Base-by-base conservation (phyloP, 2,797 vertebrate species). In the Enteromius anoplus region DNA sequence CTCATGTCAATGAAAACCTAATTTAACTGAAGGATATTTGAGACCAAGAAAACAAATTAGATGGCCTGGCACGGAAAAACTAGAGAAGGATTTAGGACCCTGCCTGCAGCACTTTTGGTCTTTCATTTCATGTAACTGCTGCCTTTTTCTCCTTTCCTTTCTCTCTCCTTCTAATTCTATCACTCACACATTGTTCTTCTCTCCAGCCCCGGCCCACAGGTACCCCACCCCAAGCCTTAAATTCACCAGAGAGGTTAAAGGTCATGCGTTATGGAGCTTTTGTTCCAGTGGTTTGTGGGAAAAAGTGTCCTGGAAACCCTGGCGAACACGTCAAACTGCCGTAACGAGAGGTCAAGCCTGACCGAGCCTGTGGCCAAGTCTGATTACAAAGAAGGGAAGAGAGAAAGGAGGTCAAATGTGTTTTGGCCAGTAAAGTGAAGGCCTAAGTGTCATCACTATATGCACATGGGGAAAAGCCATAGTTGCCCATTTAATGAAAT, bases 341-440 rank as follows among this genome's bases (percentile, higher is more conserved):
- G 75, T 53, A 78, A 80, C 65, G 55, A 72, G 47, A 64, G 40
- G 34, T 42, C 29, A 55, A 42, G 65, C 64, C 51, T 76, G 72
- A 34, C 42, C 0, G n/a, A 26, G 49, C 34, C 6, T 26, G 37
- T 49, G 9, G 17, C 60, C 32, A 12, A n/a, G 32, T 53, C 53
- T 40, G 47, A 83, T 53, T 75, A 80, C 70, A 86, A 80, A 75
- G 71, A 73, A 34, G 32, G 55, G 71, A 66, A 47, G 77, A n/a
- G 47, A 47, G 8, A 68, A 75, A 23, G 23, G 10, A 58, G 7
- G 14, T 21, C 17, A 73, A 78, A 34, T 15, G 5, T 32, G 68
- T 82, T 79, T 82, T 64, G 75, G 37, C 51, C 69, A 69, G 45
- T 42, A 14, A 72, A 82, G 40, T 42, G 40, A 9, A 42, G 40